phyloP scores from a whole-genome alignment of 1,140 invertebrate genomes.

The Phymastichus coffea region DNA sequence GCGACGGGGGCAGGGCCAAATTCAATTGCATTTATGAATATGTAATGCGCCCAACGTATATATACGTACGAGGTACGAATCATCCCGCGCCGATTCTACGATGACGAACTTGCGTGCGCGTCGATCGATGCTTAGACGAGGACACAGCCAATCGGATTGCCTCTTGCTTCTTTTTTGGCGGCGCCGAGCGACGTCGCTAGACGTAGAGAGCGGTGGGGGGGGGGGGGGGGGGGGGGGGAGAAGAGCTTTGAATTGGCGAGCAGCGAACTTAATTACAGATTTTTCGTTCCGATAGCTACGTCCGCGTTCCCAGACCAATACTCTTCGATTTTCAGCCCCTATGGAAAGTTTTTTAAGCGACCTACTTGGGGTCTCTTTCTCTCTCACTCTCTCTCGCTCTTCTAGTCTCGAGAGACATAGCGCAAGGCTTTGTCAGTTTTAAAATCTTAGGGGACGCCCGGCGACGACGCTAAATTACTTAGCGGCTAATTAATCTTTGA shows the following conservation, averaged over 20 bases:
- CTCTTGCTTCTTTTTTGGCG: no score
- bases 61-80: no score
- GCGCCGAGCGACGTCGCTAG: constrained; percentile 22
- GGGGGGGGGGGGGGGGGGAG: constrained; percentile 29
- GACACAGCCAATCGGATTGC: not conserved
- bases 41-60: no score
- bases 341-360: no score
- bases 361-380: not conserved
- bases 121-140: no score
- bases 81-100: not conserved
- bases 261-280: constrained; percentile 44
- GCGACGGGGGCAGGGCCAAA: constrained; percentile 4
- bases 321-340: no score
- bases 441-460: no score
- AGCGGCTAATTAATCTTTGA: no score
- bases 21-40: constrained; percentile 28
- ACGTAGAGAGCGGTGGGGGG: not conserved
- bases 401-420: not conserved
- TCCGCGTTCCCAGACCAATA: not conserved
- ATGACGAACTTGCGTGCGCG: constrained; percentile 7
- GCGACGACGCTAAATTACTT: no score
- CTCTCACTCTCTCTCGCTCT: not conserved
- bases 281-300: constrained; percentile 35
- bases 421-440: no score
- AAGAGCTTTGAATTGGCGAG: constrained; percentile 26